A percentile compares a stretch with the other conserved stretches of the same genome.
phyloP scores from a whole-genome alignment of 2,888 invertebrate species.

The Latrodectus hesperus region DNA sequence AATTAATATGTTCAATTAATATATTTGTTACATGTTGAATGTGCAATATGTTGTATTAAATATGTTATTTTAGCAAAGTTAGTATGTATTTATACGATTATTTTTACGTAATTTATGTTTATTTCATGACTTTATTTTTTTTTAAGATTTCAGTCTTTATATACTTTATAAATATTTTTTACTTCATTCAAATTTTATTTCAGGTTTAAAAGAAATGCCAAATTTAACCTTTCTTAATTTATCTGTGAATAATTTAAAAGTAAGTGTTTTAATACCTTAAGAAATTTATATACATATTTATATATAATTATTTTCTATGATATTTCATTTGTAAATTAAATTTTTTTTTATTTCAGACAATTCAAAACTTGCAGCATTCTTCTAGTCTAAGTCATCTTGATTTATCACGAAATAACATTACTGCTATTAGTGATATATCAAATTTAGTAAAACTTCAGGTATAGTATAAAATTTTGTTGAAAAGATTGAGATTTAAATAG shows the following conservation, averaged over 20 bases:
- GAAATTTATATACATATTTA: not conserved
- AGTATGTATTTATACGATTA: no score
- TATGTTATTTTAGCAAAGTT: no score
- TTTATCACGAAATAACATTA: constrained; percentile 91
- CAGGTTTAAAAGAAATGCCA: constrained; percentile 85
- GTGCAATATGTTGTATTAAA: no score
- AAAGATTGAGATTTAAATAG: not conserved
- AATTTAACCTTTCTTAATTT: constrained; percentile 88
- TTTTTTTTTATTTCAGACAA: constrained; percentile 78
- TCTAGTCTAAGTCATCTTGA: constrained; percentile 88
- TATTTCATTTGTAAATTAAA: constrained; percentile 11
- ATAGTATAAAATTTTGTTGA: constrained; percentile 72
- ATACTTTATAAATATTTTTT: not conserved
- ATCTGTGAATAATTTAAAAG: constrained; percentile 92
- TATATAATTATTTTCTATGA: not conserved
- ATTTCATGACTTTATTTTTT: no score
- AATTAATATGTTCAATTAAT: not conserved
- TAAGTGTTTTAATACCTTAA: constrained; percentile 72
- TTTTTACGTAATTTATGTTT: no score
- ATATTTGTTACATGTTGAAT: no score
- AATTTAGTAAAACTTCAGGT: constrained; percentile 89
- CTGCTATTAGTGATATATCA: constrained; percentile 88
- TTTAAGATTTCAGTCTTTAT: no score
- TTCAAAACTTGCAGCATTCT: constrained; percentile 90
- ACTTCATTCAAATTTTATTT: constrained; percentile 7